These are phyloP conservation scores for Gorsachius goisagi DNA, from an alignment of 2,113 vertebrate species.

Conservation along the genomic window DNA sequence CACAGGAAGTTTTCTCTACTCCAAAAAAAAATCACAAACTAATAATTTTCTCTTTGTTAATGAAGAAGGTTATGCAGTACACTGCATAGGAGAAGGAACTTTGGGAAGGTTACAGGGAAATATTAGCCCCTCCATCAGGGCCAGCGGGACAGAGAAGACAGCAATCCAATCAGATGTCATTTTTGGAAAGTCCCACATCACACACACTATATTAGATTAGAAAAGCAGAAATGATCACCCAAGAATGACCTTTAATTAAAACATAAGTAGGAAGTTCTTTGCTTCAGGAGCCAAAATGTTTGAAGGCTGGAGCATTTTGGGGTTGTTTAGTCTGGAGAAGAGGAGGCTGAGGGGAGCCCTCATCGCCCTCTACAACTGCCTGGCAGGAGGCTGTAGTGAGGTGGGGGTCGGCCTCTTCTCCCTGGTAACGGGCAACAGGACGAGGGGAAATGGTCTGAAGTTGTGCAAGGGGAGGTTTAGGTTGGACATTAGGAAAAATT, in stretches of 20 bases:
- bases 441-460: no score
- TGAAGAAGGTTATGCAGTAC: not conserved
- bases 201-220: not conserved
- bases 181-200: not conserved
- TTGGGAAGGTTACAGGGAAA: not conserved
- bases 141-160: not conserved
- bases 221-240: not conserved
- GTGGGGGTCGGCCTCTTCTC: no score
- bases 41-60: not conserved
- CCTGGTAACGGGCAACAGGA: no score
- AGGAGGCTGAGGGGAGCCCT: no score
- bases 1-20: not conserved
- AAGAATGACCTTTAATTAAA: not conserved
- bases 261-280: not conserved
- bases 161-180: not conserved
- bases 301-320: not conserved
- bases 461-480: no score
- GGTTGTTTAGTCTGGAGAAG: no score
- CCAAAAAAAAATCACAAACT: not conserved
- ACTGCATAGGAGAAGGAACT: not conserved
- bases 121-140: not conserved
- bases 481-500: no score
- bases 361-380: no score
- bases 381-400: no score
- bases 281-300: not conserved